Evolutionary conservation across 2,797 vertebrate genomes (phyloP).

Genomic region (Dermochelys coriacea): DNA sequence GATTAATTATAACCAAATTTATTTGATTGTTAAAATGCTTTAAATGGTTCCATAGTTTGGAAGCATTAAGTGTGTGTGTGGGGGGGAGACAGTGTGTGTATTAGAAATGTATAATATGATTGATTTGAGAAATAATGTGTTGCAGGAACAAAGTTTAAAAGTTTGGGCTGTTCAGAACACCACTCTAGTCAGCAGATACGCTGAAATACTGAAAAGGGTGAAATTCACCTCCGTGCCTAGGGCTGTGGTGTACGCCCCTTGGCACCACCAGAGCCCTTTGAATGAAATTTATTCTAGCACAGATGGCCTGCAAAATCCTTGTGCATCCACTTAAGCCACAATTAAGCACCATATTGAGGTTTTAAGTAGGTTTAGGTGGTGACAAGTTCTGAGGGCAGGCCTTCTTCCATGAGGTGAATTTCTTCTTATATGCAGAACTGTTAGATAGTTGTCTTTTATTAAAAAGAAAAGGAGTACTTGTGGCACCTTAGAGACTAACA

Average conservation of each 20-base stretch:
- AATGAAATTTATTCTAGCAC: not conserved
- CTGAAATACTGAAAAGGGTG: not conserved
- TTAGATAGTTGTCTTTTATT: too few species aligned
- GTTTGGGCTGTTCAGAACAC: not conserved
- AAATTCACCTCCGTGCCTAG: fast-evolving
- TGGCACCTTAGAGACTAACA: too few species aligned
- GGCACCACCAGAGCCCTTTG: not conserved
- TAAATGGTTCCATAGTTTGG: too few species aligned
- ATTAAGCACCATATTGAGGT: not conserved
- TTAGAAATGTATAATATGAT: not conserved
- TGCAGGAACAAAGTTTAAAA: not conserved
- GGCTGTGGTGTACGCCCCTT: not conserved
- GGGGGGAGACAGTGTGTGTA: too few species aligned
- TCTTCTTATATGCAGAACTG: not conserved
- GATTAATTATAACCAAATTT: not conserved
- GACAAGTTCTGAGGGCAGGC: not conserved
- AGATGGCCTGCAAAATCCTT: not conserved
- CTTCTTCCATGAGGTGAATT: not conserved
- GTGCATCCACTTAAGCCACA: not conserved
- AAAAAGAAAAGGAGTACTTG: too few species aligned
- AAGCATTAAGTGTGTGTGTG: too few species aligned
- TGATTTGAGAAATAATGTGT: not conserved
- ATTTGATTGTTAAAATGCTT: not conserved
- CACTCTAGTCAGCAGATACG: not conserved
- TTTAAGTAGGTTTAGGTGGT: not conserved